Evolutionary conservation across 2,797 vertebrate genomes (phyloP).

Genomic region (Platyrinchus mystaceus): DNA sequence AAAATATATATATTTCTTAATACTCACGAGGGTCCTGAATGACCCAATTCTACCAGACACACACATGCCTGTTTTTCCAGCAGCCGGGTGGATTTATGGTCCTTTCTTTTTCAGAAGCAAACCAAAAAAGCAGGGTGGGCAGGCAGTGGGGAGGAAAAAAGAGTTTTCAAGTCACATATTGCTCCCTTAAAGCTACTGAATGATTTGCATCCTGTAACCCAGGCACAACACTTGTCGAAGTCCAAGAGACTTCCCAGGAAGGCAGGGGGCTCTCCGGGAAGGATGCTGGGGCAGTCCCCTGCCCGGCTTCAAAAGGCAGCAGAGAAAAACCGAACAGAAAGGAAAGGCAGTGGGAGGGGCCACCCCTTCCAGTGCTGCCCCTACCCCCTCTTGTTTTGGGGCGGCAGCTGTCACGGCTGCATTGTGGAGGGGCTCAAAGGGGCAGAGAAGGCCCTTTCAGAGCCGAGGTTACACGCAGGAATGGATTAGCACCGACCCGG

Average conservation of each 20-base stretch:
- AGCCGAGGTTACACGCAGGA: rapidly evolving
- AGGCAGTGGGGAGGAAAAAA: background rate
- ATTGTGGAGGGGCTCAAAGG: background rate
- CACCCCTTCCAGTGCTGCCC: rapidly evolving
- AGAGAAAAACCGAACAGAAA: background rate
- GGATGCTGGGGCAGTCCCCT: background rate
- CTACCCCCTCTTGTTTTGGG: background rate
- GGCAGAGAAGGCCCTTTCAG: background rate
- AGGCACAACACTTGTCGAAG: background rate
- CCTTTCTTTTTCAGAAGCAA: background rate
- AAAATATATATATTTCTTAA: background rate
- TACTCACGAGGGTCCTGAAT: background rate
- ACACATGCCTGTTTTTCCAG: background rate
- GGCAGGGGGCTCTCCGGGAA: background rate
- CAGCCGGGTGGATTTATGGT: rapidly evolving
- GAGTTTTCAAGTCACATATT: background rate
- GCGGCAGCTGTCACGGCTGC: background rate
- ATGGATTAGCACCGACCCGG: background rate
- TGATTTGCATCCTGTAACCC: background rate
- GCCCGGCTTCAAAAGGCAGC: background rate
- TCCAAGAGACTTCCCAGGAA: background rate
- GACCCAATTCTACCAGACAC: background rate
- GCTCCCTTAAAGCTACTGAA: background rate
- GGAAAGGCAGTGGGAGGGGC: rapidly evolving
- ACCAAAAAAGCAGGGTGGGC: background rate